phyloP scores from a whole-genome alignment of 2,113 vertebrate genomes.

The Laterallus jamaicensis region DNA sequence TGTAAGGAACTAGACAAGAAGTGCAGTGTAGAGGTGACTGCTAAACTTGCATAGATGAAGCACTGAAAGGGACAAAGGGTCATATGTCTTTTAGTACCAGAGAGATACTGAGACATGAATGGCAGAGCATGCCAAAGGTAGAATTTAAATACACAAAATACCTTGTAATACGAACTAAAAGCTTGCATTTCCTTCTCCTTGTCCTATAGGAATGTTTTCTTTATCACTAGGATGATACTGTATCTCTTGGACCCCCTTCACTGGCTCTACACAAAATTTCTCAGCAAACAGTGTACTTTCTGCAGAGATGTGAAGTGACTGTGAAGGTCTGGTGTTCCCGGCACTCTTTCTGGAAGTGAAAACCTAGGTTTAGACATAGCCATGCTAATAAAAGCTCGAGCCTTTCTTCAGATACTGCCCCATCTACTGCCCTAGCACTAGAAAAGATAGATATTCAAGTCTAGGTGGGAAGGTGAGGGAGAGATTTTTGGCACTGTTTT shows the following conservation, averaged over 20 bases:
- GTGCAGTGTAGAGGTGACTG: background rate
- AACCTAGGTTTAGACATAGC: background rate
- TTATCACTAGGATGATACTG: background rate
- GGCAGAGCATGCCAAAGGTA: background rate
- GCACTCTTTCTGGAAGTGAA: background rate
- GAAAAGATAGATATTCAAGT: background rate
- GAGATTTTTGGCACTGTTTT: background rate
- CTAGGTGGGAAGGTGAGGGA: background rate
- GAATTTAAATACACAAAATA: background rate
- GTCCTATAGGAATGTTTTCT: background rate
- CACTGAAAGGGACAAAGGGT: background rate
- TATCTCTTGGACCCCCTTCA: background rate
- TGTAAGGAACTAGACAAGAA: background rate
- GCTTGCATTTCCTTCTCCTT: background rate
- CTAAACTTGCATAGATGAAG: background rate
- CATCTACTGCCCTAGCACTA: background rate
- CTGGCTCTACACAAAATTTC: background rate
- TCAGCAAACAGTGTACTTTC: background rate
- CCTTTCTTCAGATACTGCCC: background rate
- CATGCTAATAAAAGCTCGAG: accelerated
- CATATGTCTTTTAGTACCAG: background rate
- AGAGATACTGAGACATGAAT: background rate
- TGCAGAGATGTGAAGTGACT: background rate
- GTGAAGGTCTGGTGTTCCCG: background rate
- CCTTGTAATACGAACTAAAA: background rate